phyloP scores from a whole-genome alignment of 2,797 vertebrate genomes.

The Streptopelia turtur region DNA sequence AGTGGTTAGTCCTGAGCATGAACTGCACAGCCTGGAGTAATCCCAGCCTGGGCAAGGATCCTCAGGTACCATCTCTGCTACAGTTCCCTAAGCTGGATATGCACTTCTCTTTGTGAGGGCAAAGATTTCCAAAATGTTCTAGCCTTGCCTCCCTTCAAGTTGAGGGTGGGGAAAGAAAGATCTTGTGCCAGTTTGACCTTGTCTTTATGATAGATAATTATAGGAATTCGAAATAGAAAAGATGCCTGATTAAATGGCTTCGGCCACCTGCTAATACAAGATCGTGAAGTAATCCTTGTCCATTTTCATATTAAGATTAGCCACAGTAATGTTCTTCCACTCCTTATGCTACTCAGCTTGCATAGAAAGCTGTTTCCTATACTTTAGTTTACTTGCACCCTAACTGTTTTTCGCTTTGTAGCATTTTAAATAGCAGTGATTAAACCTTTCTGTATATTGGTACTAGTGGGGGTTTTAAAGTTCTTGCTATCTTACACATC shows the following conservation, averaged over 20 bases:
- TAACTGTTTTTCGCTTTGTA: neutral
- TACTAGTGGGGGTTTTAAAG: neutral
- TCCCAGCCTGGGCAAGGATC: neutral
- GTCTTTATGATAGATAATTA: constrained; percentile 12
- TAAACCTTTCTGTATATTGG: neutral
- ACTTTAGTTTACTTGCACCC: neutral
- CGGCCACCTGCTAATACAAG: constrained; percentile 1
- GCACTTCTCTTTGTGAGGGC: neutral
- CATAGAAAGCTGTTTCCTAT: neutral
- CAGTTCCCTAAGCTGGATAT: neutral
- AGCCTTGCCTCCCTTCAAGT: neutral
- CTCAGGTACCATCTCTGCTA: neutral
- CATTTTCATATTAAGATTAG: constrained; percentile 34
- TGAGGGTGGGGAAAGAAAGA: neutral
- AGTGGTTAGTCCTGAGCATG: neutral
- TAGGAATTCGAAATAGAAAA: neutral
- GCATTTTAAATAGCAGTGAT: neutral
- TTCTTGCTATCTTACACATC: neutral
- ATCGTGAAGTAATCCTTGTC: constrained; percentile 1
- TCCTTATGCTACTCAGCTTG: neutral
- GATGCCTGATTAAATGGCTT: neutral
- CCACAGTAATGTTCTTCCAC: neutral
- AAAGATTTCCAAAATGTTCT: neutral
- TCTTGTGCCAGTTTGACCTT: neutral
- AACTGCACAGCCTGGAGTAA: neutral